Conservation (phyloP, 2,888 invertebrate genomes). For the Glyphotaelius pellucidus region DNA sequence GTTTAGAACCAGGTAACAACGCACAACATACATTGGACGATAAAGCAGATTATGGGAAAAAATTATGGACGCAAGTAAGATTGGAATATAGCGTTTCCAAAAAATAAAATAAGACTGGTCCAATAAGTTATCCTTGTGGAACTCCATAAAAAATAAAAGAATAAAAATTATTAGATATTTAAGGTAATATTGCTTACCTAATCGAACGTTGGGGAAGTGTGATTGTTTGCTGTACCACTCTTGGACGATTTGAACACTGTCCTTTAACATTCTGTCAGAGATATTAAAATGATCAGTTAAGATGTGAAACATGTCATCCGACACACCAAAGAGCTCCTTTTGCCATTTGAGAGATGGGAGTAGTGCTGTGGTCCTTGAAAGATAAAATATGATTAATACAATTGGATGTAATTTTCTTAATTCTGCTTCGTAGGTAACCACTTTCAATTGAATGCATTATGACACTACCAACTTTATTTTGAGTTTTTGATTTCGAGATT, state of each 20-base stretch:
- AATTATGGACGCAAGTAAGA: too few relatives aligned
- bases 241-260: conserved; percentile 30
- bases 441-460: neutral
- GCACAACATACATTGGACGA: too few relatives aligned
- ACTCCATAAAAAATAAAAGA: neutral
- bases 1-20: too few relatives aligned
- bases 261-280: conserved; percentile 40
- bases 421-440: neutral
- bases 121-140: neutral
- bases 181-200: conserved; percentile 26
- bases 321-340: conserved; percentile 31
- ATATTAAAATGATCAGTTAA: conserved; percentile 15
- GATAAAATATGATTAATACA: neutral
- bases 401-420: neutral
- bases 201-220: conserved; percentile 52
- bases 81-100: too few relatives aligned
- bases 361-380: neutral
- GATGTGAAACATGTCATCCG: conserved; percentile 12
- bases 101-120: neutral
- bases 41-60: too few relatives aligned
- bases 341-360: conserved; percentile 26
- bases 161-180: neutral
- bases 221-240: conserved; percentile 54
- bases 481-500: too few relatives aligned
- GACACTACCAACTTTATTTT: neutral